Percentiles rank a stretch among this genome's conserved stretches.
Evolutionary conservation across 2,797 vertebrate species (phyloP).

Genomic region (Fistularia tabacaria): DNA sequence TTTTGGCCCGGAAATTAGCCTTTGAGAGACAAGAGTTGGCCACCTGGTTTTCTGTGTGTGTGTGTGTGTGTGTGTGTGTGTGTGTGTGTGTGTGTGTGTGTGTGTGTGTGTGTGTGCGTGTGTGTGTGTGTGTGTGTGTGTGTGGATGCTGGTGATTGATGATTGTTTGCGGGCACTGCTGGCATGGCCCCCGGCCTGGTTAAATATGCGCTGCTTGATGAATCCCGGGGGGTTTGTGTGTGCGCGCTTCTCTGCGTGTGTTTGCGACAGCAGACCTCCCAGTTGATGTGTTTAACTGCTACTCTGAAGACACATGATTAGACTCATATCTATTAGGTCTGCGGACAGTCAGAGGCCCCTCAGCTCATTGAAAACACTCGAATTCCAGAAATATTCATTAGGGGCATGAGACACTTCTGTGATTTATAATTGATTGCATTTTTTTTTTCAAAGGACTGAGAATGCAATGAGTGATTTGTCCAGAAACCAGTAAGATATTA

Average conservation of each 20-base stretch:
- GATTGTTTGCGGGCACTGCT: conserved; percentile 64
- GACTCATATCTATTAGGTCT: too few species aligned
- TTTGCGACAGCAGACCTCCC: neutral
- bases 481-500: too few species aligned
- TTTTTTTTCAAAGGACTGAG: too few species aligned
- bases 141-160: conserved; percentile 56
- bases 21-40: conserved; percentile 53
- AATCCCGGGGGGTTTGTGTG: conserved; percentile 27
- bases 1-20: conserved; percentile 56
- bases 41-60: conserved; percentile 46
- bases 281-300: too few species aligned
- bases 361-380: neutral
- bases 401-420: too few species aligned
- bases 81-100: conserved; percentile 18
- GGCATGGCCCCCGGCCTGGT: conserved; percentile 47
- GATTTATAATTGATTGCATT: too few species aligned
- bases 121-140: conserved; percentile 4
- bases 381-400: neutral
- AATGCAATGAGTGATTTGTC: too few species aligned
- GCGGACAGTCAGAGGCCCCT: neutral
- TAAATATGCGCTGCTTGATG: conserved; percentile 59
- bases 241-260: neutral
- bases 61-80: conserved; percentile 5
- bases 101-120: conserved; percentile 7
- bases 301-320: too few species aligned